Percentiles rank a stretch among this genome's conserved stretches.
These are phyloP conservation scores for Ruditapes philippinarum DNA, from an alignment of 1,140 invertebrate genomes.

Conservation along the genomic window DNA sequence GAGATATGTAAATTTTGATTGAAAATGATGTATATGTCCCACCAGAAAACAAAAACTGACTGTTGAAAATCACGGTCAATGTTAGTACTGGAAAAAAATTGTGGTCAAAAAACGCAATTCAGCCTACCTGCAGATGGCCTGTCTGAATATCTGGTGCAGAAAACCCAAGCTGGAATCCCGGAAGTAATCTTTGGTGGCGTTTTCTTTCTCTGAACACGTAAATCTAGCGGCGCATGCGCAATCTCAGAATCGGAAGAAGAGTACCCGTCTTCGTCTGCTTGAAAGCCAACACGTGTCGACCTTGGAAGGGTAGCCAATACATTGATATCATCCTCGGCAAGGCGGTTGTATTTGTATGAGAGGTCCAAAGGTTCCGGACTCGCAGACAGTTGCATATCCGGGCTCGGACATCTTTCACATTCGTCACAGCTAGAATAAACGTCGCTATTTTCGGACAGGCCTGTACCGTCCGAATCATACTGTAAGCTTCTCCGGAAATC, in stretches of 20 bases:
- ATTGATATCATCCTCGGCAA: not conserved
- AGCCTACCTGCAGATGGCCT: conserved; percentile 57
- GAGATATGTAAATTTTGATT: too few species aligned
- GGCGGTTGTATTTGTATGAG: not conserved
- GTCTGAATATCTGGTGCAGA: conserved; percentile 64
- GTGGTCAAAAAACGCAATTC: too few species aligned
- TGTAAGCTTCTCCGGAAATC: not conserved
- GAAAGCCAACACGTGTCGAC: not conserved
- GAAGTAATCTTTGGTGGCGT: not conserved
- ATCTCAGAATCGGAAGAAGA: conserved; percentile 37
- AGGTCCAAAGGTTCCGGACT: conserved; percentile 23
- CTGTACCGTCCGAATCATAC: conserved; percentile 49
- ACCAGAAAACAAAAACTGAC: too few species aligned
- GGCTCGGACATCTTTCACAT: not conserved
- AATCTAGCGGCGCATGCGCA: conserved; percentile 48
- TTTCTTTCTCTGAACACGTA: conserved; percentile 36
- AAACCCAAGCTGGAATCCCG: conserved; percentile 58
- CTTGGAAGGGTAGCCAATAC: not conserved
- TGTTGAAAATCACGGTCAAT: too few species aligned
- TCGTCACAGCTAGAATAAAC: conserved; percentile 52
- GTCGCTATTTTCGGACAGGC: conserved; percentile 28
- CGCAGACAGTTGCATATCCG: not conserved
- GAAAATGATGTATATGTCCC: too few species aligned
- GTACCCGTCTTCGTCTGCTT: conserved; percentile 26
- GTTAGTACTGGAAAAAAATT: too few species aligned